A percentile compares a stretch with the other conserved stretches of the same genome.
These are phyloP conservation scores for Varecia variegata DNA, from an alignment of 2,797 vertebrate genomes.

Conservation along the genomic window DNA sequence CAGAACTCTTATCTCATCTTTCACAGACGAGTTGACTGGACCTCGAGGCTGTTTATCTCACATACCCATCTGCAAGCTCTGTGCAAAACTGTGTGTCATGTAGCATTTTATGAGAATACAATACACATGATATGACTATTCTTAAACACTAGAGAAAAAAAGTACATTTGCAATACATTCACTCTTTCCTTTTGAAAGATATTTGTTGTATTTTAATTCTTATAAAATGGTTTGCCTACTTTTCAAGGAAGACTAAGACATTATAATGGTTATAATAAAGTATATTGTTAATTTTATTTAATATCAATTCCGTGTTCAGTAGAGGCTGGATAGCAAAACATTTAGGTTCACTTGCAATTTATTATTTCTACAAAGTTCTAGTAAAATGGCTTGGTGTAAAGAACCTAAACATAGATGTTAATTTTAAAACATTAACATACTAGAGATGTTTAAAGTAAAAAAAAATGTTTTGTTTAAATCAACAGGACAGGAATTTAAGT, in stretches of 20 bases:
- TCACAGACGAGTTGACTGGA: no score
- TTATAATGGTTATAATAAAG: neutral
- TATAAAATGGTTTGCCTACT: neutral
- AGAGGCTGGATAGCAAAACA: neutral
- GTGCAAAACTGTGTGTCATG: neutral
- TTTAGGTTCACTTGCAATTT: constrained; percentile 3
- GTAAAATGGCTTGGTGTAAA: neutral
- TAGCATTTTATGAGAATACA: neutral
- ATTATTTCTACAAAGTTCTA: neutral
- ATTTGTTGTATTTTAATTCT: neutral
- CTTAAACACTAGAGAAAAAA: neutral
- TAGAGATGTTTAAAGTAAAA: neutral
- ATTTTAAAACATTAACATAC: constrained; percentile 26
- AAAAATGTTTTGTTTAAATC: neutral
- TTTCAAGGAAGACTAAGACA: neutral
- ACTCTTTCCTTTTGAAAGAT: neutral
- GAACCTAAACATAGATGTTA: neutral
- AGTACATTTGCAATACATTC: neutral
- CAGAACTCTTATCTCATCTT: neutral
- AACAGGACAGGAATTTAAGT: neutral
- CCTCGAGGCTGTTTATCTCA: neutral
- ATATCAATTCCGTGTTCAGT: neutral
- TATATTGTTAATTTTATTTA: constrained; percentile 9
- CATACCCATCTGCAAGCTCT: neutral
- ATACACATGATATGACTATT: neutral